phyloP scores from a whole-genome alignment of 2,888 invertebrate species.

The Steinernema hermaphroditum region DNA sequence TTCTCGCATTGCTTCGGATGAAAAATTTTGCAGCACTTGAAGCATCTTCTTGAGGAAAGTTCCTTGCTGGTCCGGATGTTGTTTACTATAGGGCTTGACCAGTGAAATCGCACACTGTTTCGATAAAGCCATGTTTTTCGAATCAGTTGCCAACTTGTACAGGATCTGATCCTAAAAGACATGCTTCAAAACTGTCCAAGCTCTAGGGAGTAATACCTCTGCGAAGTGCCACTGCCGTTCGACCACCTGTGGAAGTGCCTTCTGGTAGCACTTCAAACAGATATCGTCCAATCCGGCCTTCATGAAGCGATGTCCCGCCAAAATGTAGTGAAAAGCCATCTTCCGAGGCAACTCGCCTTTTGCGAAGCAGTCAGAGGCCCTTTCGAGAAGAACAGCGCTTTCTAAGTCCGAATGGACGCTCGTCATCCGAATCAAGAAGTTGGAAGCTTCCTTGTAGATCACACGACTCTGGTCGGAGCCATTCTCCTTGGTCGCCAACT shows the following conservation, averaged over 20 bases:
- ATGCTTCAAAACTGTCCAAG: neutral
- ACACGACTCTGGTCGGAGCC: neutral
- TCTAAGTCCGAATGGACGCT: slow-evolving; percentile 75
- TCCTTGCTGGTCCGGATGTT: slow-evolving; percentile 37
- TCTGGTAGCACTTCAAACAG: slow-evolving; percentile 43
- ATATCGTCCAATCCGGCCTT: slow-evolving; percentile 45
- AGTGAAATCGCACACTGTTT: slow-evolving; percentile 2
- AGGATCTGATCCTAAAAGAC: slow-evolving; percentile 29
- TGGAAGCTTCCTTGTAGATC: slow-evolving; percentile 23
- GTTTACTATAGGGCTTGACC: slow-evolving; percentile 26
- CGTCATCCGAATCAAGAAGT: slow-evolving; percentile 25
- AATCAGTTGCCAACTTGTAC: slow-evolving; percentile 16
- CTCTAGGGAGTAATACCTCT: slow-evolving; percentile 37
- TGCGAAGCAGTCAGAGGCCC: slow-evolving; percentile 89
- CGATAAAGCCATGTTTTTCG: neutral
- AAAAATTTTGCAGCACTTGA: slow-evolving; percentile 23
- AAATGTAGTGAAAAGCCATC: slow-evolving; percentile 92
- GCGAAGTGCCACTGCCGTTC: slow-evolving; percentile 52
- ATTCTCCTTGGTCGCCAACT: neutral
- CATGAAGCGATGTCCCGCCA: slow-evolving; percentile 82
- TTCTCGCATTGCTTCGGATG: slow-evolving; percentile 4
- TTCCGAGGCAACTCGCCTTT: slow-evolving; percentile 78
- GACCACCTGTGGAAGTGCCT: slow-evolving; percentile 43
- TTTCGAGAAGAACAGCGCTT: slow-evolving; percentile 88
- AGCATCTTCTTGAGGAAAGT: slow-evolving; percentile 38